These are phyloP conservation scores for Trimorus sp. DNA, from an alignment of 2,888 invertebrate genomes.

Conservation along the genomic window DNA sequence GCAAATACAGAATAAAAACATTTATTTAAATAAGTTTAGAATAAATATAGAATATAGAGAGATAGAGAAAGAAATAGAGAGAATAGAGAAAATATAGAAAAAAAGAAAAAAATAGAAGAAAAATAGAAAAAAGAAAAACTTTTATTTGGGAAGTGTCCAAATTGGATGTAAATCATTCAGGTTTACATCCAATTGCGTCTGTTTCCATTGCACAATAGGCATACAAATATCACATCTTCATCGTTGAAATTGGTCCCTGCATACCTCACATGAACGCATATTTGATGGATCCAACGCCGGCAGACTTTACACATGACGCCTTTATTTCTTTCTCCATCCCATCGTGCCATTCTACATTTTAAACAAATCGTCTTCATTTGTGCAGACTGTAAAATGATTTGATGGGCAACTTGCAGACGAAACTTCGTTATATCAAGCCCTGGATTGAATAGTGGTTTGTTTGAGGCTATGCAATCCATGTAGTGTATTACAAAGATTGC, in stretches of 20 bases:
- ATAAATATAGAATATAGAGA: too few relatives aligned
- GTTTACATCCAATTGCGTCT: background rate
- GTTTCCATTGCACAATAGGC: background rate
- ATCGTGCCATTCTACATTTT: background rate
- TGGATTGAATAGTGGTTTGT: background rate
- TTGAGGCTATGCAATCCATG: slow-evolving; percentile 13
- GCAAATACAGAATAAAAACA: too few relatives aligned
- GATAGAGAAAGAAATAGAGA: too few relatives aligned
- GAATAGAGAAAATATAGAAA: too few relatives aligned
- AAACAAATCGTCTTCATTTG: background rate
- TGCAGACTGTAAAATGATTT: background rate
- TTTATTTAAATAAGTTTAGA: too few relatives aligned
- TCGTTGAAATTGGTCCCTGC: background rate
- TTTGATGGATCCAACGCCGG: slow-evolving; percentile 8
- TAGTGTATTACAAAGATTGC: slow-evolving; percentile 11
- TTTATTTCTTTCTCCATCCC: background rate
- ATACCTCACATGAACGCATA: background rate
- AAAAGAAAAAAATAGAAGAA: too few relatives aligned
- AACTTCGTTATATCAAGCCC: slow-evolving; percentile 2
- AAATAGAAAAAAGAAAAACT: too few relatives aligned
- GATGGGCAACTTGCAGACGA: background rate
- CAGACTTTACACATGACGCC: slow-evolving; percentile 15
- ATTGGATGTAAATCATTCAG: too few relatives aligned
- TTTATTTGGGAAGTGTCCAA: too few relatives aligned
- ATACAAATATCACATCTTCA: background rate